Evolutionary conservation across 2,113 vertebrate species (phyloP), one percentile per base, ranked within the genome.

Genomic region (Petrocephalus microphthalmus): DNA sequence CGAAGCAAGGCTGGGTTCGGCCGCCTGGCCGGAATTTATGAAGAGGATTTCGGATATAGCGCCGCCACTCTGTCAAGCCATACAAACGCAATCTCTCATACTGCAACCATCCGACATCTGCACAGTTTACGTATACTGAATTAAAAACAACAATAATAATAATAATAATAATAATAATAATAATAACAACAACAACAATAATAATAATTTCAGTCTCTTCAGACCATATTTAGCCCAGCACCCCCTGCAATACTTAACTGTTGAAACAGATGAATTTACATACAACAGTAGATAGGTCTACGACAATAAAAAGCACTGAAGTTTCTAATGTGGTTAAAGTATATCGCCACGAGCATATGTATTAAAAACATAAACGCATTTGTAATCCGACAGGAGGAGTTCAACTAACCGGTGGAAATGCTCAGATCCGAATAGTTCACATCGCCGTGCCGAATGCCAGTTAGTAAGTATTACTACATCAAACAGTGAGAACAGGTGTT

Each of bases 401-500:
- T 25, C 25, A 52, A 49, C 64, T 74, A 52, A 74, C 57, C 42
- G 45, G 17, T 0, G 29, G 54, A 19, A 53, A 54, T 15, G 64
- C 51, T 87, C 47, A 49, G 25, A 71, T 74, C 2, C 74, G 25
- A 71, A 5, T 37, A 47, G 57, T 67, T 25, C 11, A n/a, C 4
- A 20, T 22, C 20, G 20, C 42, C 1, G 51, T 74, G 49, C 51
- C 67, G 67, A 53, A 53, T 20, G 29, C 1, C 17, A 8, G n/a
- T 71, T 71, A 85, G 20, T 29, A 47, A 78, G 45, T 45, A 71
- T 7, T 74, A 78, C 87, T 81, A 33, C 42, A 88, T 25, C 51
- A 33, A 84, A 82, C 74, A 51, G 13, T 51, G 51, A 88, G 74
- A 88, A 88, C 87, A 88, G 81, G 87, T 84, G 87, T 88, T 60